These are phyloP conservation scores for Vollenhovia emeryi DNA, from an alignment of 1,140 invertebrate species.

Conservation along the genomic window DNA sequence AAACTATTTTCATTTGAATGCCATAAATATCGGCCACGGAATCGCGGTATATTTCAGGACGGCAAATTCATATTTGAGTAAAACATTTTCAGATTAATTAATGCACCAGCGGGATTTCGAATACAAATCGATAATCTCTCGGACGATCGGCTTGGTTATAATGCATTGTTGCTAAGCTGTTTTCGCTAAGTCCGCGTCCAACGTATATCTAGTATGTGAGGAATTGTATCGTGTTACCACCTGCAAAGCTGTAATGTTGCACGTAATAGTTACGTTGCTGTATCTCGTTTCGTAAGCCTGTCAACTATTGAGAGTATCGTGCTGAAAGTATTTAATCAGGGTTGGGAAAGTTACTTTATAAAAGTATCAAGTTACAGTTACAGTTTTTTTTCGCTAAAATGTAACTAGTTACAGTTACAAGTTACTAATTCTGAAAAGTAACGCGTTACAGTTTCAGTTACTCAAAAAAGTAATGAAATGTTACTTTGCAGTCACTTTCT, in stretches of 20 bases:
- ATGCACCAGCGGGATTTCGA: background rate
- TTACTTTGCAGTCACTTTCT: too few species aligned
- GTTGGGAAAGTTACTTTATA: too few species aligned
- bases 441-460: too few species aligned
- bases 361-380: too few species aligned
- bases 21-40: background rate
- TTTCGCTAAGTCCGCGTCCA: slow-evolving; percentile 41
- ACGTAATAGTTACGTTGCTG: background rate
- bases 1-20: slow-evolving; percentile 19
- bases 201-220: slow-evolving; percentile 30
- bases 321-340: background rate
- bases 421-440: too few species aligned
- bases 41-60: background rate
- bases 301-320: background rate
- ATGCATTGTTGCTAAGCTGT: slow-evolving; percentile 13
- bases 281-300: slow-evolving; percentile 27
- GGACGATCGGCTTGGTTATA: slow-evolving; percentile 5
- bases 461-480: too few species aligned
- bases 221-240: slow-evolving; percentile 26
- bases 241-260: slow-evolving; percentile 16
- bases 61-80: background rate
- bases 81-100: slow-evolving; percentile 46
- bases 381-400: too few species aligned
- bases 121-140: slow-evolving; percentile 27
- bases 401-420: too few species aligned